A percentile compares a stretch with the other conserved stretches of the same genome.
phyloP scores from a whole-genome alignment of 2,888 invertebrate genomes.

The Nysson spinosus region DNA sequence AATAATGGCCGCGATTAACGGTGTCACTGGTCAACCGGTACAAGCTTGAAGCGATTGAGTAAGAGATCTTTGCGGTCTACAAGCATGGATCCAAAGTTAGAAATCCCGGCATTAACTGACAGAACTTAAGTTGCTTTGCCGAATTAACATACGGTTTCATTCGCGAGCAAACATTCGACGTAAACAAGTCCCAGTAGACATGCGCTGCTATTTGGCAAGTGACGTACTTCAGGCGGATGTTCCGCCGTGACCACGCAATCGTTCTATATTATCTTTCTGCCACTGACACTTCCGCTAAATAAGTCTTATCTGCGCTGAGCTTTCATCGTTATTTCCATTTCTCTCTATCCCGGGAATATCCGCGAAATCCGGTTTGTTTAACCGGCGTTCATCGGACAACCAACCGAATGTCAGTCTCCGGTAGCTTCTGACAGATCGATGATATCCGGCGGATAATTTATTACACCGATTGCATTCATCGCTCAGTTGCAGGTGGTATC shows the following conservation, averaged over 20 bases:
- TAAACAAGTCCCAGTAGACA: constrained; percentile 41
- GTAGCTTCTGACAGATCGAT: constrained; percentile 39
- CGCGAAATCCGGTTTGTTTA: constrained; percentile 6
- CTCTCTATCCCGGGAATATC: no score
- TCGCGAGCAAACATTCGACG: constrained; percentile 27
- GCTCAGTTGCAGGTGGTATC: constrained; percentile 48
- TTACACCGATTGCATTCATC: constrained; percentile 46
- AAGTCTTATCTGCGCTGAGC: constrained; percentile 30
- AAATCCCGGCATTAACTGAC: constrained; percentile 48
- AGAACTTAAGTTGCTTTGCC: constrained; percentile 43
- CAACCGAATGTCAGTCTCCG: constrained; percentile 28
- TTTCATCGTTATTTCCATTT: constrained; percentile 1
- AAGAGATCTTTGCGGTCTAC: constrained; percentile 46
- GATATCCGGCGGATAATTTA: constrained; percentile 47
- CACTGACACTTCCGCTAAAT: constrained; percentile 51
- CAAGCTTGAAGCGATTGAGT: constrained; percentile 57
- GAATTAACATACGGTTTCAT: constrained; percentile 9
- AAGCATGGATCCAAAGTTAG: constrained; percentile 64
- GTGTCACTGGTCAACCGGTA: constrained; percentile 57
- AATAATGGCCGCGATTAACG: constrained; percentile 65
- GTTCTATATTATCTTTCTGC: constrained; percentile 34
- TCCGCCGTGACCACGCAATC: constrained; percentile 33
- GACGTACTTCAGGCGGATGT: constrained; percentile 42
- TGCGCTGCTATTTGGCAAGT: background rate
- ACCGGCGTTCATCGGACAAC: constrained; percentile 7